Base-by-base conservation (phyloP, 2,797 vertebrate species). In the Coranthus polyacanthus region DNA sequence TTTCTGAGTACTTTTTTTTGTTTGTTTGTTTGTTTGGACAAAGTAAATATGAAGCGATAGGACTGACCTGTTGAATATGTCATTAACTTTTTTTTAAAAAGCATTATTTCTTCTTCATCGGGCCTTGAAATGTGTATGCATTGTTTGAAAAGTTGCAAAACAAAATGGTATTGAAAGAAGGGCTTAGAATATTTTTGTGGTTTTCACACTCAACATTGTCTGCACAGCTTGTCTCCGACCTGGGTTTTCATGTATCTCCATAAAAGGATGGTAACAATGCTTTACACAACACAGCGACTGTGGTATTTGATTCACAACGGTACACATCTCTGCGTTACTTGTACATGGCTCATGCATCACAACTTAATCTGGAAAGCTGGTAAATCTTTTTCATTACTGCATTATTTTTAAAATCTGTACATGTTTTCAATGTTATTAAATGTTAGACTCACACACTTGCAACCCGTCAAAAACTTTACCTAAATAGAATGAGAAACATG, bases 11-110 rank as follows among this genome's bases (percentile, higher is more conserved):
- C 10, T 16, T 70, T 61, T 60, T 44, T n/a, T n/a, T n/a, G n/a
- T n/a, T n/a, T n/a, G n/a, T n/a, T n/a, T n/a, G n/a, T n/a, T 51
- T 68, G 34, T 58, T 34, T 68, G 51, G 11, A 42, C 24, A 22
- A 69, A 68, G 58, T 75, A 62, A 71, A 49, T 39, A 56, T 59
- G 50, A 79, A 72, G 59, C 37, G 36, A 68, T n/a, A 12, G 38
- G 20, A 36, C 17, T 51, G 12, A 26, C 36, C 39, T 46, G 1
- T 24, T 66, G 37, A 54, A 55, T 44, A 51, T 29, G 45, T 32
- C 9, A 38, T 13, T 29, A 21, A 32, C 5, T 3, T 9, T 49
- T 44, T 49, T 49, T 44, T 49, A 12, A 29, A 21, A 59, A 49
- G 45, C 32, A 38, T n/a, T n/a, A 29, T 69, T 44, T 56, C 21